A percentile compares a stretch with the other conserved stretches of the same genome.
Evolutionary conservation across 2,888 invertebrate genomes (phyloP).

Genomic region (Drosophila lutescens): DNA sequence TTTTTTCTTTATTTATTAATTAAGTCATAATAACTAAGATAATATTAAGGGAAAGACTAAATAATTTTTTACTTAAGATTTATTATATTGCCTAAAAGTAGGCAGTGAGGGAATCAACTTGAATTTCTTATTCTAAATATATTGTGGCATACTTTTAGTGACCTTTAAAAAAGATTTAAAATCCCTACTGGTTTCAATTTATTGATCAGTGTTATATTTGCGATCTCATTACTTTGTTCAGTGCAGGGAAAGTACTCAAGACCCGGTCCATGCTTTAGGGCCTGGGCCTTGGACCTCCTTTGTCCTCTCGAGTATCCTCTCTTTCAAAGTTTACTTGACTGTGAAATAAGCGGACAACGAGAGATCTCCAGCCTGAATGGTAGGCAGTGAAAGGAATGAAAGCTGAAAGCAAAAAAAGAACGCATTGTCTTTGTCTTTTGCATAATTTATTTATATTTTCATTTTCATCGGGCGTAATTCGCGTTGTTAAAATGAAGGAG

Average conservation of each 20-base stretch:
- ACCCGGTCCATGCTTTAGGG: constrained; percentile 32
- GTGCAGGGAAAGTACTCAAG: constrained; percentile 24
- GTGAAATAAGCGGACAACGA: constrained; percentile 68
- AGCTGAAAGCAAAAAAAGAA: constrained; percentile 50
- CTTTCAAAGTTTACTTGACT: constrained; percentile 78
- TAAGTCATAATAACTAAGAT: too few species aligned
- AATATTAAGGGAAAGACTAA: too few species aligned
- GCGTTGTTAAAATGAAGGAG: constrained; percentile 43
- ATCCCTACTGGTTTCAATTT: too few species aligned
- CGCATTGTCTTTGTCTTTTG: constrained; percentile 77
- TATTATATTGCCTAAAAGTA: too few species aligned
- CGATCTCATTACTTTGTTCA: constrained; percentile 6
- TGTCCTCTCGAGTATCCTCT: constrained; percentile 38
- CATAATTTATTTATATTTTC: constrained; percentile 76
- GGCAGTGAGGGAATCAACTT: too few species aligned
- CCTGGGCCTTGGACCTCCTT: constrained; percentile 36
- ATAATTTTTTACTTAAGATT: too few species aligned
- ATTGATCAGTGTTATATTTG: too few species aligned
- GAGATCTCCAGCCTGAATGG: constrained; percentile 31
- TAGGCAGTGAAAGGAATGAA: constrained; percentile 41
- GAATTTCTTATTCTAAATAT: too few species aligned
- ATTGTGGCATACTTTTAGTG: too few species aligned
- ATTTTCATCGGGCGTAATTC: constrained; percentile 44
- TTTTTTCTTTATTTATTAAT: too few species aligned
- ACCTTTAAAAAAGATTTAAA: too few species aligned